Conservation (phyloP, 2,113 vertebrate genomes). For the Ictalurus furcatus region DNA sequence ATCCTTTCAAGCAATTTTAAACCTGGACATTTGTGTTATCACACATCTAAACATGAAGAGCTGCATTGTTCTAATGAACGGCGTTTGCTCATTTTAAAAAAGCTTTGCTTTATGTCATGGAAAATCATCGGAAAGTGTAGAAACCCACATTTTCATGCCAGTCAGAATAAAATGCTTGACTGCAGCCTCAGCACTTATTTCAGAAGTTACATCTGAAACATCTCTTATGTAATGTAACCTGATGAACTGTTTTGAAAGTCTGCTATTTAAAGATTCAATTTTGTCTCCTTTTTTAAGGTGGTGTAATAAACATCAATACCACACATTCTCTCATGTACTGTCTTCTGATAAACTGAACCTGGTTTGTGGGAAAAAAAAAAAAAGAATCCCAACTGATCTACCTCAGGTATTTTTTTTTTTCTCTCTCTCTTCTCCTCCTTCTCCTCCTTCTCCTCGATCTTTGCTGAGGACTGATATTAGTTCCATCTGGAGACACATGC, state of each 20-base stretch:
- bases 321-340: not conserved
- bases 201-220: not conserved
- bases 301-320: not conserved
- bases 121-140: not conserved
- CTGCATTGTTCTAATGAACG: not conserved
- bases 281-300: not conserved
- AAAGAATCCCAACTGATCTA: not conserved
- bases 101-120: not conserved
- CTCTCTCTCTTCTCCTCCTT: not conserved
- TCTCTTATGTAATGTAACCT: not conserved
- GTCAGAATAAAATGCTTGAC: not conserved
- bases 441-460: not conserved
- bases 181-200: not conserved
- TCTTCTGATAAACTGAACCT: not conserved
- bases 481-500: slow-evolving; percentile 54
- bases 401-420: not conserved
- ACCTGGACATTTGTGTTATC: not conserved
- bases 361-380: not conserved
- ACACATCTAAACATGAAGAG: not conserved
- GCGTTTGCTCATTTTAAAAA: not conserved
- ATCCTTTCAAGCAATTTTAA: not conserved
- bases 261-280: not conserved
- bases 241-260: not conserved
- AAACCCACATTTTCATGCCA: not conserved
- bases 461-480: slow-evolving; percentile 10